These are phyloP conservation scores for Rotaria sp. DNA, from an alignment of 2,888 invertebrate genomes.

Conservation along the genomic window DNA sequence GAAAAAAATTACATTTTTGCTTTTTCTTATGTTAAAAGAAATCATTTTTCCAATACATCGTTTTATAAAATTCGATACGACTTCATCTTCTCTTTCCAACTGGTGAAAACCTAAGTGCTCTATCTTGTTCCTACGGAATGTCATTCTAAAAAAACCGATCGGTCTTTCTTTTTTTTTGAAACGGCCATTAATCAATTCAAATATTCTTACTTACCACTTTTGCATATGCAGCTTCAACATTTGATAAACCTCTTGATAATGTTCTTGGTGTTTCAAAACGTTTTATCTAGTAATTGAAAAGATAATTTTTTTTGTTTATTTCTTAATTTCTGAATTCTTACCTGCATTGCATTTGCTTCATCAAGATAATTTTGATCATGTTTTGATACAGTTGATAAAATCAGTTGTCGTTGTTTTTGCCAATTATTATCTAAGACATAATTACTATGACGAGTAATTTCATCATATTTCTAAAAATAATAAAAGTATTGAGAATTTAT, in stretches of 20 bases:
- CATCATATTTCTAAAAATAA: not conserved
- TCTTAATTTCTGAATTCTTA: not conserved
- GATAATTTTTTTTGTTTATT: no score
- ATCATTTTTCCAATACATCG: no score
- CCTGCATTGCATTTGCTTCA: not conserved
- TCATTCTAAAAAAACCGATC: no score
- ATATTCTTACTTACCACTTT: not conserved
- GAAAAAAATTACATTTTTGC: no score
- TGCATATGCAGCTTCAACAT: conserved; percentile 10
- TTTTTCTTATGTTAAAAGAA: no score
- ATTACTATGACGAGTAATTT: conserved; percentile 2
- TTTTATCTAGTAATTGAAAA: not conserved
- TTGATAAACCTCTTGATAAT: conserved; percentile 12
- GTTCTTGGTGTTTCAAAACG: conserved; percentile 14
- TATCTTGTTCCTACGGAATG: no score
- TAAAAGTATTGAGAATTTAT: no score
- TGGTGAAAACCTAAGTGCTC: no score
- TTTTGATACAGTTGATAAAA: not conserved
- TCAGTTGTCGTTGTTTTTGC: not conserved
- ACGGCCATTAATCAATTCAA: no score
- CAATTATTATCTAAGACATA: not conserved
- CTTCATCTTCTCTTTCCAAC: no score
- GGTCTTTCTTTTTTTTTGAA: no score
- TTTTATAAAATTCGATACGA: no score
- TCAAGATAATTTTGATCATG: conserved; percentile 24